Percentiles rank a stretch among this genome's conserved stretches.
These are phyloP conservation scores for Apogon hyalosoma DNA, from an alignment of 2,797 vertebrate genomes.

Conservation along the genomic window DNA sequence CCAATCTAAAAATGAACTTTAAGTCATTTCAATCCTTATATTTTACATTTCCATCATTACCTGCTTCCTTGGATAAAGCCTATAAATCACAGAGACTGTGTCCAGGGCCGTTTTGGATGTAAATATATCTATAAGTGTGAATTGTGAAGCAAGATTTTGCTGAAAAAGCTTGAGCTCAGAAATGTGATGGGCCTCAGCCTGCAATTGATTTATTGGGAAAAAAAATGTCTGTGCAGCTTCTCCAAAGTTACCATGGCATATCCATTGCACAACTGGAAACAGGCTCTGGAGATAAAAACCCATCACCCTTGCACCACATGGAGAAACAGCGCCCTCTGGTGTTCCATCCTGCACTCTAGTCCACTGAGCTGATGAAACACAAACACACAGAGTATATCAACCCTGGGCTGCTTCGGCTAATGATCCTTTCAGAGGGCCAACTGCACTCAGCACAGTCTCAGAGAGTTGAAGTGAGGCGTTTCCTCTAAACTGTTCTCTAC, in stretches of 20 bases:
- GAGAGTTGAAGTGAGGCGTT: constrained; percentile 31
- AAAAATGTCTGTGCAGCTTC: constrained; percentile 15
- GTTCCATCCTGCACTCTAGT: constrained; percentile 10
- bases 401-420: constrained; percentile 20
- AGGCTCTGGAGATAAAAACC: constrained; percentile 23
- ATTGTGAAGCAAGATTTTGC: background rate
- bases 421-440: constrained; percentile 29
- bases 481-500: constrained; percentile 11
- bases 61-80: no score
- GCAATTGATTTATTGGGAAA: constrained; percentile 32
- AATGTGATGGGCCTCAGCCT: constrained; percentile 23
- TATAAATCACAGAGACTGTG: no score
- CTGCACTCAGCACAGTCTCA: constrained; percentile 28
- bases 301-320: constrained; percentile 40
- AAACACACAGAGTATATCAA: constrained; percentile 18
- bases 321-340: constrained; percentile 64
- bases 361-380: background rate
- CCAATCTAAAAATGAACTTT: no score
- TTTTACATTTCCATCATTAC: no score
- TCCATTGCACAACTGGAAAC: constrained; percentile 28
- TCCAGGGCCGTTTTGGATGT: no score
- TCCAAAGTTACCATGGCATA: constrained; percentile 21
- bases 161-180: constrained; percentile 15
- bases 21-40: no score
- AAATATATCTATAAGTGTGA: background rate